phyloP scores from a whole-genome alignment of 2,797 vertebrate genomes.

The Staurois parvus region DNA sequence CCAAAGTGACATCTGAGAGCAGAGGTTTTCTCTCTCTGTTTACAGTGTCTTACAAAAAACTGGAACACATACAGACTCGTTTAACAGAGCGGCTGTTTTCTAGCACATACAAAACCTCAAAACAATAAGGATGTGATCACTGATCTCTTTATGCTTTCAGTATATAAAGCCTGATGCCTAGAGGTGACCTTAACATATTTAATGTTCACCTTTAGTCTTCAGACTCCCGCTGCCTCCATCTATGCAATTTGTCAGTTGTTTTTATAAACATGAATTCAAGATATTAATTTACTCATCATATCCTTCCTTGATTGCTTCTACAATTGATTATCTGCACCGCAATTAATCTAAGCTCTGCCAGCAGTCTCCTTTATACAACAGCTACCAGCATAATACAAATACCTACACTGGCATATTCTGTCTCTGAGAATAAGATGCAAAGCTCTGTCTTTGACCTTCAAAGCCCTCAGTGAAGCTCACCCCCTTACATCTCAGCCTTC shows the following conservation, averaged over 20 bases:
- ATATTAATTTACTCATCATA: slow-evolving; percentile 41
- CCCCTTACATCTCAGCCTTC: not conserved
- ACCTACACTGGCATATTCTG: slow-evolving; percentile 5
- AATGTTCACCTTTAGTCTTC: slow-evolving; percentile 36
- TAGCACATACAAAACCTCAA: not conserved
- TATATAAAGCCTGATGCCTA: slow-evolving; percentile 4
- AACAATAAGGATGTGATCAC: not conserved
- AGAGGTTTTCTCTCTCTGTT: no score
- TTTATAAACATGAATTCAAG: slow-evolving; percentile 26
- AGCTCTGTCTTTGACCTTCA: slow-evolving; percentile 55
- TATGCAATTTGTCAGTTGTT: slow-evolving; percentile 17
- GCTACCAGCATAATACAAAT: slow-evolving; percentile 28
- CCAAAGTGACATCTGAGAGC: no score
- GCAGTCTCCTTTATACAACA: not conserved
- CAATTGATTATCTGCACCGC: slow-evolving; percentile 35
- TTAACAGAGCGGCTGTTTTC: not conserved
- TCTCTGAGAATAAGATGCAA: slow-evolving; percentile 29
- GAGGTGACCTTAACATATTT: slow-evolving; percentile 46
- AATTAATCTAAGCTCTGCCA: slow-evolving; percentile 37
- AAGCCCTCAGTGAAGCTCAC: slow-evolving; percentile 34
- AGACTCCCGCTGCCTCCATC: not conserved
- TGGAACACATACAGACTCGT: no score
- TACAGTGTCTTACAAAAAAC: not conserved
- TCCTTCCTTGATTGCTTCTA: slow-evolving; percentile 26
- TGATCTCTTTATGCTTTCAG: slow-evolving; percentile 16